Evolutionary conservation across 2,113 vertebrate genomes (phyloP).

Genomic region (Perccottus glenii): DNA sequence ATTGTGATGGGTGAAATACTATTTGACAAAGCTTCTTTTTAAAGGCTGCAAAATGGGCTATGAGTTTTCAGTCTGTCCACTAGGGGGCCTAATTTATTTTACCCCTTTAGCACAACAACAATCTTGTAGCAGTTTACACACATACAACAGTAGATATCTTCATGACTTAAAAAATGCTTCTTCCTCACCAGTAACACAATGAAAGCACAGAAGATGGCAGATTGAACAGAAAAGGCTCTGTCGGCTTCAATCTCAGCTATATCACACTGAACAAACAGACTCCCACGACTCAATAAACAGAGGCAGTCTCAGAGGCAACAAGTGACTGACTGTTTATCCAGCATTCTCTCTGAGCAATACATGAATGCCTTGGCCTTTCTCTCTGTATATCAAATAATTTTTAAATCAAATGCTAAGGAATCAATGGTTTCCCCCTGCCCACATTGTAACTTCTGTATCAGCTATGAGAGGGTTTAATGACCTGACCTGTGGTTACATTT

Average conservation of each 20-base stretch:
- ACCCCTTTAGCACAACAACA: background rate
- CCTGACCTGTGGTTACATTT: too few species aligned
- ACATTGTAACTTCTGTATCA: background rate
- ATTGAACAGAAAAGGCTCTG: slow-evolving; percentile 37
- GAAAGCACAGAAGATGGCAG: background rate
- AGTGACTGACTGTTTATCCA: slow-evolving; percentile 12
- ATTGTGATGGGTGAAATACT: too few species aligned
- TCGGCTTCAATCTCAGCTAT: slow-evolving; percentile 8
- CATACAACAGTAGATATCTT: background rate
- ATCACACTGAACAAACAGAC: slow-evolving; percentile 42
- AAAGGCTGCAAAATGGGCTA: too few species aligned
- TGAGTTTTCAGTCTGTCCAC: background rate
- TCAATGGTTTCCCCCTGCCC: background rate
- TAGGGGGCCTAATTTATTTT: background rate
- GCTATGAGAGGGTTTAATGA: too few species aligned
- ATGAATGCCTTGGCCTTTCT: too few species aligned
- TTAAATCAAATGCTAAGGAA: background rate
- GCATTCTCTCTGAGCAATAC: slow-evolving; percentile 16
- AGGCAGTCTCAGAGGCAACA: slow-evolving; percentile 21
- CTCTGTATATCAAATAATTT: background rate
- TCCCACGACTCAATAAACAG: slow-evolving; percentile 43
- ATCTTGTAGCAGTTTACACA: background rate
- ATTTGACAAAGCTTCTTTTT: too few species aligned
- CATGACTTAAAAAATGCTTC: background rate
- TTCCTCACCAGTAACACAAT: background rate